Evolutionary conservation across 2,888 invertebrate genomes (phyloP), one percentile per base, ranked within the genome.

Genomic region (Meganola albula): DNA sequence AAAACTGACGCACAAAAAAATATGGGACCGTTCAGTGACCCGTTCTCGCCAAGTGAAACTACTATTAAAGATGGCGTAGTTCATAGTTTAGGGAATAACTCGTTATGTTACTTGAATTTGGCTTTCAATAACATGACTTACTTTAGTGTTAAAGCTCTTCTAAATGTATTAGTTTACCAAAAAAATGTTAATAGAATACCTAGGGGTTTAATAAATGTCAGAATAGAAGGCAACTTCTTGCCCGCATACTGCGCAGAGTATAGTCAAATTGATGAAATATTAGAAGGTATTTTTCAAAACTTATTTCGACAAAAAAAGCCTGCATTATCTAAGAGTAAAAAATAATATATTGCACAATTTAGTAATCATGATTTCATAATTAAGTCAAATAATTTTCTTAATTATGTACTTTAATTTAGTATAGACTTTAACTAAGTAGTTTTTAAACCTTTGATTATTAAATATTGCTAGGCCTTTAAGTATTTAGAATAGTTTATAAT

Each of bases 41-140:
- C 72, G 0, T 73, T 61, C 38, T 35, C 44, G 16, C 18, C 40
- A 2, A 36, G 40, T 1, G 37, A 29, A 24, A 31, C 51, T 1
- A 60, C 35, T 16, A 14, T 34, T 2, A 46, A 45, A 29, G 40
- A 68, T 10, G 55, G 43, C 2, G 32, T 38, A 21, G 36, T 38
- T 9, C 52, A 53, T 23, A 63, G 71, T 38, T 2, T 44, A 0
- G 74, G 75, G 0, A 78, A 77, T 29, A 53, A 68, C 29, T 34
- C 44, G 2, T 47, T 77, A 1, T 57, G 62, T 31, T 66, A 65
- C 47, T 52, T 77, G 20, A 78, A 77, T 47, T 41, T 76, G 13
- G 53, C 67, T 0, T 75, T 70, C 37, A 78, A 76, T 32, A 39
- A 67, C 34, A 42, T 77, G 12, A 40, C 62, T 2, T 69, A 55